Conservation (phyloP, 2,888 invertebrate species). For the Leucania comma region DNA sequence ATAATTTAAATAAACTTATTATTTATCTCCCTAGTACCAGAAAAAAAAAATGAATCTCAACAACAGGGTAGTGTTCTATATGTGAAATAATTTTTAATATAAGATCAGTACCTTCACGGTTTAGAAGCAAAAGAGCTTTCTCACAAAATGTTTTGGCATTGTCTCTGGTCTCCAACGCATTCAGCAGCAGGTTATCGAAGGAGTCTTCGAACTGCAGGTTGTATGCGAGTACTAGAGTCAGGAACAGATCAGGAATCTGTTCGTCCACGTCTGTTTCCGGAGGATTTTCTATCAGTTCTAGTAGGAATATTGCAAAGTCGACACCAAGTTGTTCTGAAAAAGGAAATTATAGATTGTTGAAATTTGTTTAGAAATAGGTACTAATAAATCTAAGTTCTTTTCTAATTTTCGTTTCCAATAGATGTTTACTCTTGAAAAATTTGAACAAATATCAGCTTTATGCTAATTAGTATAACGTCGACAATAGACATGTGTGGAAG, state of each 20-base stretch:
- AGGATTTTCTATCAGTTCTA: slow-evolving; percentile 95
- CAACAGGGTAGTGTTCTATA: neutral
- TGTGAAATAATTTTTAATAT: too few relatives aligned
- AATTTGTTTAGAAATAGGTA: neutral
- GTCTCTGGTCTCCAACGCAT: slow-evolving; percentile 92
- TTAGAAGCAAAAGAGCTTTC: slow-evolving; percentile 96
- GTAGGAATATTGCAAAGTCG: slow-evolving; percentile 95
- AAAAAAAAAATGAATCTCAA: neutral
- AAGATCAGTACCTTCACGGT: slow-evolving; percentile 96
- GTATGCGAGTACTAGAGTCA: slow-evolving; percentile 96
- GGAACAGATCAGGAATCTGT: slow-evolving; percentile 95
- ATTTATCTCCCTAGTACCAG: neutral
- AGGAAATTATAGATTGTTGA: slow-evolving; percentile 50
- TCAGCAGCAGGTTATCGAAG: slow-evolving; percentile 93
- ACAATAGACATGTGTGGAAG: too few relatives aligned
- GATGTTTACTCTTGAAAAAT: too few relatives aligned
- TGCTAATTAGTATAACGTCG: too few relatives aligned
- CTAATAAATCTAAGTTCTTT: too few relatives aligned
- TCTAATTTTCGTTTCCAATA: too few relatives aligned
- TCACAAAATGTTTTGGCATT: slow-evolving; percentile 97
- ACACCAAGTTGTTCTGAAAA: slow-evolving; percentile 94
- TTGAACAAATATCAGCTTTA: too few relatives aligned
- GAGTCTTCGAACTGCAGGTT: slow-evolving; percentile 95
- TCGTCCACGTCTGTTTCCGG: slow-evolving; percentile 96
- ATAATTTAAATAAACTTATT: neutral